These are phyloP conservation scores for Gerris lacustris DNA, from an alignment of 2,888 invertebrate species.

Conservation along the genomic window DNA sequence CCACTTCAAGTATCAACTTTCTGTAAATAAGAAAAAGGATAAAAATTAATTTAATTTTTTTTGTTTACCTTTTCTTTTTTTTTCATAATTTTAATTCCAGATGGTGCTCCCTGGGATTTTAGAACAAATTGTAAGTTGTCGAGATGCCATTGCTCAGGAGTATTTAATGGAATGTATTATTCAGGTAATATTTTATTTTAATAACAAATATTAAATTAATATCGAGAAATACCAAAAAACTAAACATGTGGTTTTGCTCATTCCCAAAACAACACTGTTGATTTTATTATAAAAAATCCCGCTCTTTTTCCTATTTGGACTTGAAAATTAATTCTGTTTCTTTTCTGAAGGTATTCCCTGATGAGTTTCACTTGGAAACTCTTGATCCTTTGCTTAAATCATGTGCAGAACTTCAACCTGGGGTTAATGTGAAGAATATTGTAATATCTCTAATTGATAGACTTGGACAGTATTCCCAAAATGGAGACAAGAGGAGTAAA, in stretches of 20 bases:
- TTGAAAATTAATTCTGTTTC: too few species aligned
- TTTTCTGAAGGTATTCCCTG: conserved; percentile 70
- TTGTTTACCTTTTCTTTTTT: too few species aligned
- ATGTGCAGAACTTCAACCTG: conserved; percentile 88
- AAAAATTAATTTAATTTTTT: too few species aligned
- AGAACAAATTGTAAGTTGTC: conserved; percentile 95
- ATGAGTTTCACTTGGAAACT: conserved; percentile 95
- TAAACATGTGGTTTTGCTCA: too few species aligned
- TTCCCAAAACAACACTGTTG: too few species aligned
- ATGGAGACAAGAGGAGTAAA: conserved; percentile 50
- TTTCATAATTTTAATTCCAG: conserved; percentile 35
- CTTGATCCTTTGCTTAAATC: conserved; percentile 90
- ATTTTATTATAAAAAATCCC: too few species aligned
- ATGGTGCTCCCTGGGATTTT: conserved; percentile 88
- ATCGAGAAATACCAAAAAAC: too few species aligned
- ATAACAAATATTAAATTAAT: neutral
- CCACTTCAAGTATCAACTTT: too few species aligned
- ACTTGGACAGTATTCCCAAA: conserved; percentile 70
- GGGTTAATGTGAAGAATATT: conserved; percentile 96
- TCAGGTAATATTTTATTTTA: conserved; percentile 49
- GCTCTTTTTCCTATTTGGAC: too few species aligned
- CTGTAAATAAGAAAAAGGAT: too few species aligned
- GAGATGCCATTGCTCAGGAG: conserved; percentile 97
- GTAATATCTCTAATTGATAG: conserved; percentile 92
- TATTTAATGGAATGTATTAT: conserved; percentile 99